Base-by-base conservation (phyloP, 2,797 vertebrate species). In the Tiaroga cobitis region DNA sequence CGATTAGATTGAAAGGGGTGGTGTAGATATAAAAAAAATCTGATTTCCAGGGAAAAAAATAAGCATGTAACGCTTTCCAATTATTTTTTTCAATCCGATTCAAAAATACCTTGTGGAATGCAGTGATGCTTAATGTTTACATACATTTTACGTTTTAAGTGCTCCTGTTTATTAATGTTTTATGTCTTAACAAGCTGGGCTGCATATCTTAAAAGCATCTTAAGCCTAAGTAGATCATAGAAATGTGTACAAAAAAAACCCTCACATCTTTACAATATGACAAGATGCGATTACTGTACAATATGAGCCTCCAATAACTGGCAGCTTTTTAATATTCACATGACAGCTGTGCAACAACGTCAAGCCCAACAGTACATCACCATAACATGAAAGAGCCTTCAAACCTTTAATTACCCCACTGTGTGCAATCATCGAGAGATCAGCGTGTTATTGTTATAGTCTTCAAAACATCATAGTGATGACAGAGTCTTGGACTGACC, bases 401-500 rank as follows among this genome's bases (percentile, higher is more conserved):
- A 78, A 59, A n/a, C 26, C 10, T 78, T 78, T 61, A 70, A 70
- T 61, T 18, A 46, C 46, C 74, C 46, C 51, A 34, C 51, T 18
- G 26, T 46, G 51, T 46, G 39, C 67, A 81, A 61, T 84, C 26
- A 59, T 79, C 39, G 0, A 59, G 51, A 79, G 75, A 79, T 79
- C 19, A 41, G 63, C 8, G 51, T 79, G 26, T 34, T 69, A 43
- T 77, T 19, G 59, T 69, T 78, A 69, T 13, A 34, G 18, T 70
- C 65, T 78, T 79, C 51, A 70, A 79, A 84, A 84, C 49, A 69
- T 84, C 19, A n/a, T 59, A 43, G 75, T 61, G 67, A 46, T 84
- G 75, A 84, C 51, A 67, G 37, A 43, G 26, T 72, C 26, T 84
- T 84, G 83, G 65, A 84, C 75, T 24, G 65, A 10, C 49, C 67